Conservation (phyloP, 2,797 vertebrate genomes). For the Threskiornis aethiopicus region DNA sequence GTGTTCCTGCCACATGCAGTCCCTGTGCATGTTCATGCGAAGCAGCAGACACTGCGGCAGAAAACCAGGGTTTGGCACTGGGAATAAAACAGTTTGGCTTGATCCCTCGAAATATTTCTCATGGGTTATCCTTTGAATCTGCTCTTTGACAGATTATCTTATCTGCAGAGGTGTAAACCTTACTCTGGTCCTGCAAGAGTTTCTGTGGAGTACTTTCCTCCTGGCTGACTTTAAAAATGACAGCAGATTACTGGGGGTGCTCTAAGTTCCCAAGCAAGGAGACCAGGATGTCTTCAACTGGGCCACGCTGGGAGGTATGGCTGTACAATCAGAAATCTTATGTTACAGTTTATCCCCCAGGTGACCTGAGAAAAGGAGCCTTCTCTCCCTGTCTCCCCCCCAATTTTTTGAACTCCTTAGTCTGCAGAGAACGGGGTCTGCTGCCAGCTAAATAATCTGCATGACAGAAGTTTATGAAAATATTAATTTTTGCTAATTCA, state of each 20-base stretch:
- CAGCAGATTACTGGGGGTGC: neutral
- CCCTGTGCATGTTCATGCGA: fast-evolving
- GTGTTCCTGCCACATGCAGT: neutral
- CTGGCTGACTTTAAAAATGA: neutral
- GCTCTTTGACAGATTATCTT: neutral
- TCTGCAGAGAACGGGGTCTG: neutral
- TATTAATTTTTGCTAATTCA: neutral
- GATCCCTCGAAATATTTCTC: neutral
- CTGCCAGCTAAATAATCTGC: neutral
- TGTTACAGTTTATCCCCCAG: neutral
- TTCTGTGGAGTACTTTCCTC: neutral
- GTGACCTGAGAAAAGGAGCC: neutral
- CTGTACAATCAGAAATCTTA: neutral
- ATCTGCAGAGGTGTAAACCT: neutral
- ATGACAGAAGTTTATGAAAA: neutral
- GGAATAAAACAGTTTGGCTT: neutral
- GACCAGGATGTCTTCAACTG: neutral
- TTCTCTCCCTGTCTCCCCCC: neutral
- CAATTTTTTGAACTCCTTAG: neutral
- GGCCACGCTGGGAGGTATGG: neutral
- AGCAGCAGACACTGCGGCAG: neutral
- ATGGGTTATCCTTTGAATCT: neutral
- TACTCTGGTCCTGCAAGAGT: neutral
- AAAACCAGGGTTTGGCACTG: neutral
- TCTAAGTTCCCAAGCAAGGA: neutral